A percentile compares a stretch with the other conserved stretches of the same genome.
Conservation (phyloP, 2,797 vertebrate genomes). For the Carcharodon carcharias region DNA sequence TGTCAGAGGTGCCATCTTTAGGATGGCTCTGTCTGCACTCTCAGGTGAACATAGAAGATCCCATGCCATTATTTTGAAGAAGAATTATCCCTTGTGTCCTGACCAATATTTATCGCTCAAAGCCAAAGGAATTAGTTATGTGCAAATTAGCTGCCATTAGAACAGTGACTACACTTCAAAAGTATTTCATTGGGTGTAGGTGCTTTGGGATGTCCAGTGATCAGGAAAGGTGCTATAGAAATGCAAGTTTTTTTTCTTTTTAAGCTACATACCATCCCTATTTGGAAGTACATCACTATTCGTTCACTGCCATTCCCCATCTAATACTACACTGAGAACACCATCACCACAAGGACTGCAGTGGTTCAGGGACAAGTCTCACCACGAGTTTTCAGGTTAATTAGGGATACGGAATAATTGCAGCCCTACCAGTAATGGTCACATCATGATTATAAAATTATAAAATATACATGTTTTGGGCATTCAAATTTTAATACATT, state of each 20-base stretch:
- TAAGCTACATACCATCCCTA: background rate
- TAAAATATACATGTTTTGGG: background rate
- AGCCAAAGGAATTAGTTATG: background rate
- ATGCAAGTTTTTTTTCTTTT: background rate
- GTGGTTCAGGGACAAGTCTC: background rate
- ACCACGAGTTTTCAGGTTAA: background rate
- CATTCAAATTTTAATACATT: background rate
- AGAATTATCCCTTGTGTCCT: background rate
- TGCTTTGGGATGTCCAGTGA: background rate
- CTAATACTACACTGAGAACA: background rate
- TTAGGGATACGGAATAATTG: background rate
- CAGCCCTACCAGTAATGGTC: background rate
- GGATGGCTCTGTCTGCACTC: background rate
- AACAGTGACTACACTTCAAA: background rate
- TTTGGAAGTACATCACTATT: background rate
- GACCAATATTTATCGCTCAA: background rate
- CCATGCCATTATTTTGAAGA: background rate
- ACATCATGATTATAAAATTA: background rate
- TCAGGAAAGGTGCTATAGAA: background rate
- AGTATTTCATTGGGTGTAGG: background rate
- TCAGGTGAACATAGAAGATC: background rate
- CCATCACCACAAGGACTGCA: background rate
- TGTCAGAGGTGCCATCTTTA: background rate
- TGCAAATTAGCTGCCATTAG: background rate
- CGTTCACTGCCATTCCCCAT: background rate